Percentiles rank a stretch among this genome's conserved stretches.
Evolutionary conservation across 2,888 invertebrate species (phyloP).

Genomic region (Lithophane socia): DNA sequence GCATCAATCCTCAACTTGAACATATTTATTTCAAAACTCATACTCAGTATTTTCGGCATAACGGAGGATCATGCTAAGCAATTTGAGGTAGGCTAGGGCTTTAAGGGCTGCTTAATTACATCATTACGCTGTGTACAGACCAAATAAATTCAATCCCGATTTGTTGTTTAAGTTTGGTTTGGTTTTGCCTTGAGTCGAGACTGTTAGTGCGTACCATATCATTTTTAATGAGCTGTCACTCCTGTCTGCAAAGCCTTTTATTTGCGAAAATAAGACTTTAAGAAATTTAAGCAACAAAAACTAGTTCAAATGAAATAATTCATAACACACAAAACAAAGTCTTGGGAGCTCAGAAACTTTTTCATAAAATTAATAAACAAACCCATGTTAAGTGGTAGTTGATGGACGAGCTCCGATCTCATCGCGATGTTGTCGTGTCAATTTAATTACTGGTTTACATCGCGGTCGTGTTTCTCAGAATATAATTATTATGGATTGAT

Average conservation of each 20-base stretch:
- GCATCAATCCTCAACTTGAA: too few relatives aligned
- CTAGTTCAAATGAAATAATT: not conserved
- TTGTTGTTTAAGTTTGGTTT: not conserved
- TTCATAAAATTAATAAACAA: conserved; percentile 15
- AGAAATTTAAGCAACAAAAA: too few relatives aligned
- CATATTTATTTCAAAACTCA: too few relatives aligned
- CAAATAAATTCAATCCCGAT: not conserved
- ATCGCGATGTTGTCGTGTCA: not conserved
- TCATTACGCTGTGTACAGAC: not conserved
- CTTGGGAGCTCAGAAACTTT: not conserved
- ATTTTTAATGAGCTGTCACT: too few relatives aligned
- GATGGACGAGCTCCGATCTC: not conserved
- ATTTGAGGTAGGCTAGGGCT: too few relatives aligned
- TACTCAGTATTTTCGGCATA: too few relatives aligned
- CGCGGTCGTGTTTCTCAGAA: not conserved
- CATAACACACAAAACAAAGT: not conserved
- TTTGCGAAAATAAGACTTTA: not conserved
- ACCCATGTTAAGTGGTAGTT: conserved; percentile 8
- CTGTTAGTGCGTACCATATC: not conserved
- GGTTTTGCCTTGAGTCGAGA: not conserved
- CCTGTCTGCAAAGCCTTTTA: not conserved
- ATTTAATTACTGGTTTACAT: conserved; percentile 15
- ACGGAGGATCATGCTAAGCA: too few relatives aligned
- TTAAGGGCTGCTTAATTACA: not conserved
- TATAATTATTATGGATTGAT: conserved; percentile 14